These are phyloP conservation scores for Torymus tubicola DNA, from an alignment of 2,888 invertebrate genomes.

Conservation along the genomic window DNA sequence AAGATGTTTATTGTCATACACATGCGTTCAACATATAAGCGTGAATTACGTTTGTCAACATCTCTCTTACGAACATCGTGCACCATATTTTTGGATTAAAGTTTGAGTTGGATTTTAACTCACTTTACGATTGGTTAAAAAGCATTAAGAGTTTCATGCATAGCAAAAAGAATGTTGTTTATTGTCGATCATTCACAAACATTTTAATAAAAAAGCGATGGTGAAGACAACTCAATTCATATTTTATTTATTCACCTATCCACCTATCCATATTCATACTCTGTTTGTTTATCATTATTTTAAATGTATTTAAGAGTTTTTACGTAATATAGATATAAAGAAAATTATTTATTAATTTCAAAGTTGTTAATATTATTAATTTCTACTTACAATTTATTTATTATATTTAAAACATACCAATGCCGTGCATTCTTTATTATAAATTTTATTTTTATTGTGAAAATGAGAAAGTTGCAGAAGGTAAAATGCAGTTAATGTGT, in stretches of 20 bases:
- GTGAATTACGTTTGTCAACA: slow-evolving; percentile 36
- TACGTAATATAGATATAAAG: too few relatives aligned
- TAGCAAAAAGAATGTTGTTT: slow-evolving; percentile 27
- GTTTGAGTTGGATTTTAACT: slow-evolving; percentile 8
- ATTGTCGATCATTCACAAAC: slow-evolving; percentile 38
- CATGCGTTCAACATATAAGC: slow-evolving; percentile 3
- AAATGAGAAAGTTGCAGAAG: too few relatives aligned
- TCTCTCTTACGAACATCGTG: not conserved
- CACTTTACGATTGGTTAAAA: slow-evolving; percentile 29
- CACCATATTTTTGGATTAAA: slow-evolving; percentile 11
- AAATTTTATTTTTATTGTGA: too few relatives aligned
- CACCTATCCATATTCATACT: not conserved
- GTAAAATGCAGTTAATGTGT: too few relatives aligned
- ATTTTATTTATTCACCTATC: slow-evolving; percentile 4
- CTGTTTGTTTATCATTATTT: too few relatives aligned
- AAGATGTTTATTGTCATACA: not conserved
- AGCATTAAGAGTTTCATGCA: slow-evolving; percentile 6
- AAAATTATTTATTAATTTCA: too few relatives aligned
- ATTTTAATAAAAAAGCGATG: slow-evolving; percentile 56
- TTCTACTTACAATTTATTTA: too few relatives aligned
- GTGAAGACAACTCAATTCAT: slow-evolving; percentile 25
- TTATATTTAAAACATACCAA: too few relatives aligned
- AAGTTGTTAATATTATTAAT: too few relatives aligned
- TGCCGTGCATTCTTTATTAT: too few relatives aligned
- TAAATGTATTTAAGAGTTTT: too few relatives aligned